Evolutionary conservation across 2,797 vertebrate genomes (phyloP), one percentile per base, ranked within the genome.

Genomic region (Eulemur rubriventer): DNA sequence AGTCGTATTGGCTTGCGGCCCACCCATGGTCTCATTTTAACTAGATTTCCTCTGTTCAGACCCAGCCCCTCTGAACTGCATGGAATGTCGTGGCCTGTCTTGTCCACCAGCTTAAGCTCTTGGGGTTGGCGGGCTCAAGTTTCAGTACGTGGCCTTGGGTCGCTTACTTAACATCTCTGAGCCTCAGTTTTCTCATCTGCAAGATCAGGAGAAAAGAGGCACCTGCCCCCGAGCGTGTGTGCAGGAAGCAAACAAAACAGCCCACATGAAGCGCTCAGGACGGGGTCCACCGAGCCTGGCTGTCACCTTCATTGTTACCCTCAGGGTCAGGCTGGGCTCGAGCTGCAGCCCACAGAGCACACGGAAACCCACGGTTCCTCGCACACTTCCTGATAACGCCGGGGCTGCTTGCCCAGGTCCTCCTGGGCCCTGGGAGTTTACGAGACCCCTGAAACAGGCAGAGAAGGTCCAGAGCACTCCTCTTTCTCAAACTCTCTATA

Each of bases 211-310:
- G 1, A 7, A 46, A 75, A 38, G 48, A 5, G 38, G 14, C 26
- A 16, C 55, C 28, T 63, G 28, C 35, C 24, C 4, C 8, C 2
- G 0, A 1, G 61, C 33, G 30, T 3, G 48, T 6, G 7, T 4
- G 22, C 22, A 52, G 11, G 24, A 41, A 59, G n/a, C 9, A 2
- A 38, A 7, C 3, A 22, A 55, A 38, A 22, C 4, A 13, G 50
- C 13, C 43, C 55, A 1, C 0, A 0, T 1, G 20, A 35, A 38
- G 43, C n/a, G 2, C 7, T 7, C 0, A 2, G 33, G 26, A 13
- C 9, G 26, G 57, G 28, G 65, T 30, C 20, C 0, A 0, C 13
- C 12, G 1, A 30, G 8, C 10, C 7, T 20, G 55, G 26, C 67
- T 0, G 12, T 6, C 28, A 41, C 38, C 48, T 28, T 46, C 10